Evolutionary conservation across 2,113 vertebrate species (phyloP), one percentile per base, ranked within the genome.

Genomic region (Marcusenius ussheri): DNA sequence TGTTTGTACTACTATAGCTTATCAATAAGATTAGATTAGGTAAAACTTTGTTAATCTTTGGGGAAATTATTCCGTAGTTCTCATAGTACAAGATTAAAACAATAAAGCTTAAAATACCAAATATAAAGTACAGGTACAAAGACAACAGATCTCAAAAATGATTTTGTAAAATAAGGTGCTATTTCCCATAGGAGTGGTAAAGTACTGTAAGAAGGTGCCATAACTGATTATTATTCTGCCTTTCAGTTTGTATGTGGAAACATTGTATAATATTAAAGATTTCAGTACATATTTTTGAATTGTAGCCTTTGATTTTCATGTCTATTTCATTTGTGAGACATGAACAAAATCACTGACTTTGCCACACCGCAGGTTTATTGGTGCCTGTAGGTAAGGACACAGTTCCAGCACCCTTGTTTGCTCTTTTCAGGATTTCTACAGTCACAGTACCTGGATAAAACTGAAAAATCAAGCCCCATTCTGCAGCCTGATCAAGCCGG

Each of bases 391-490:
- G 24, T n/a, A n/a, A n/a, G n/a, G n/a, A n/a, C n/a, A n/a, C n/a
- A n/a, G n/a, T n/a, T n/a, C n/a, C n/a, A n/a, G n/a, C 7, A 11
- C 8, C 24, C 58, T 66, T 27, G 2, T 66, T 27, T n/a, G 58
- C 58, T 27, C n/a, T 10, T 66, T 66, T 89, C 46, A 95, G 95
- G 95, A 95, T 83, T 95, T 95, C 91, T 95, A 95, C 93, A 95
- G 94, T 49, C 95, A 96, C 62, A 95, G 93, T 85, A 94, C 95
- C 93, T 96, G 95, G 95, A 91, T 95, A 39, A 95, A 96, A 51
- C 53, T 95, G 74, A 93, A 93, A 2, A 92, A 91, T 2, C 91
- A 0, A 31, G 0, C 19, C 2, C 94, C 95, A 3, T 94, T 93
- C 35, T 11, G 92, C 2, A 94, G 93, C 88, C 92, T 96, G 11